These are phyloP conservation scores for Coboldia fuscipes DNA, from an alignment of 1,140 invertebrate genomes.

Conservation along the genomic window DNA sequence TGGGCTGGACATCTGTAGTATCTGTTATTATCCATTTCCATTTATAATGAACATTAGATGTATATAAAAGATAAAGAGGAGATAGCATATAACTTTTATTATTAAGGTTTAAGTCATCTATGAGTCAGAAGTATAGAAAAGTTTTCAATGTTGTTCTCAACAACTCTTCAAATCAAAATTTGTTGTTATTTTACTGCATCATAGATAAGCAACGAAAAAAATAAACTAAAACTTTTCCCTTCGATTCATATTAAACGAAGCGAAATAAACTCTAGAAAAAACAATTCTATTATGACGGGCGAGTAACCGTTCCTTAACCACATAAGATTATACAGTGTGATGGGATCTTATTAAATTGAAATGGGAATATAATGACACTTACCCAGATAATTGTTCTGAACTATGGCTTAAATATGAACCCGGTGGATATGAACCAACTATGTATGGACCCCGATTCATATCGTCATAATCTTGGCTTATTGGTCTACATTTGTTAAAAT, in stretches of 20 bases:
- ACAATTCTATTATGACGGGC: neutral
- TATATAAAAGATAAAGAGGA: too few species aligned
- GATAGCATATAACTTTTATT: too few species aligned
- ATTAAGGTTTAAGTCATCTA: too few species aligned
- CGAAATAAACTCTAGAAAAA: neutral
- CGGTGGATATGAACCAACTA: constrained; percentile 4
- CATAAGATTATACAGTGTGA: neutral
- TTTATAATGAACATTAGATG: neutral
- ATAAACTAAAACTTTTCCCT: too few species aligned
- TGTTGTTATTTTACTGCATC: too few species aligned
- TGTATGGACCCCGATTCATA: constrained; percentile 3
- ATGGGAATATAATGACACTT: neutral
- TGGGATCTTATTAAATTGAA: neutral
- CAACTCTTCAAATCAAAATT: too few species aligned
- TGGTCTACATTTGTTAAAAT: neutral
- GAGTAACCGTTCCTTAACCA: neutral
- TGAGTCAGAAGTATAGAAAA: too few species aligned
- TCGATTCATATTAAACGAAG: too few species aligned
- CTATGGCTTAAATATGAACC: constrained; percentile 19
- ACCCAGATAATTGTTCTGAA: constrained; percentile 15
- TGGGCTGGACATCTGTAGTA: constrained; percentile 28
- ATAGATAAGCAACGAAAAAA: too few species aligned
- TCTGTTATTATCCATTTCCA: too few species aligned
- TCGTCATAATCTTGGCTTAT: constrained; percentile 1
- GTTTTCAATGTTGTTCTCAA: too few species aligned